These are phyloP conservation scores for Cassiopea andromeda DNA, from an alignment of 30 jellyfish, hydroid and myxozoan genomes.

Conservation along the genomic window DNA sequence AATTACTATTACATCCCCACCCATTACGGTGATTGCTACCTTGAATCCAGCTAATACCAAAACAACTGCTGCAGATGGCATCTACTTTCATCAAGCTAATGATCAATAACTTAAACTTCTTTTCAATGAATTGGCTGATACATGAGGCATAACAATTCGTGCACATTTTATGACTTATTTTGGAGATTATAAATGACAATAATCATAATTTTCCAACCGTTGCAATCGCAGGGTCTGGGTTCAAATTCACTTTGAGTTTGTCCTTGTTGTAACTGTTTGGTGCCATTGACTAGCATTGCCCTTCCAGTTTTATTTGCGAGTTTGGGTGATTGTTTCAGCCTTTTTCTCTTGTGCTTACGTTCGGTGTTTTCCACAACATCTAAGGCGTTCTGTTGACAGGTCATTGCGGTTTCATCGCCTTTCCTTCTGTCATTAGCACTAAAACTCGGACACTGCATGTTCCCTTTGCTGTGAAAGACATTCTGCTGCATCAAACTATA, in stretches of 20 bases:
- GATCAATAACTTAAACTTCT: too few relatives aligned
- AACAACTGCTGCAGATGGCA: too few relatives aligned
- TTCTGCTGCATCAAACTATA: neutral
- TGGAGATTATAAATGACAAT: neutral
- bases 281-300: neutral
- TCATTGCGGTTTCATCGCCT: neutral
- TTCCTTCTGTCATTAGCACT: neutral
- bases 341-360: neutral
- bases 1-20: too few relatives aligned
- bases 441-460: neutral
- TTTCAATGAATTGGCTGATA: too few relatives aligned
- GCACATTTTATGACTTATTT: too few relatives aligned
- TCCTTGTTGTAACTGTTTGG: neutral
- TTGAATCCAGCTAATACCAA: too few relatives aligned
- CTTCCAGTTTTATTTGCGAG: neutral
- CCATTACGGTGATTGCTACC: too few relatives aligned
- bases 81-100: too few relatives aligned
- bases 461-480: neutral
- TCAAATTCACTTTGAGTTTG: conserved; percentile 18
- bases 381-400: neutral
- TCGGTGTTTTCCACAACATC: neutral
- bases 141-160: too few relatives aligned
- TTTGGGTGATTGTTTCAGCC: neutral
- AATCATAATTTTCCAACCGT: conserved; percentile 12
- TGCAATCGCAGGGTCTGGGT: conserved; percentile 33